Conservation (phyloP, 1,140 invertebrate species). For the Caenorhabditis brenneri region DNA sequence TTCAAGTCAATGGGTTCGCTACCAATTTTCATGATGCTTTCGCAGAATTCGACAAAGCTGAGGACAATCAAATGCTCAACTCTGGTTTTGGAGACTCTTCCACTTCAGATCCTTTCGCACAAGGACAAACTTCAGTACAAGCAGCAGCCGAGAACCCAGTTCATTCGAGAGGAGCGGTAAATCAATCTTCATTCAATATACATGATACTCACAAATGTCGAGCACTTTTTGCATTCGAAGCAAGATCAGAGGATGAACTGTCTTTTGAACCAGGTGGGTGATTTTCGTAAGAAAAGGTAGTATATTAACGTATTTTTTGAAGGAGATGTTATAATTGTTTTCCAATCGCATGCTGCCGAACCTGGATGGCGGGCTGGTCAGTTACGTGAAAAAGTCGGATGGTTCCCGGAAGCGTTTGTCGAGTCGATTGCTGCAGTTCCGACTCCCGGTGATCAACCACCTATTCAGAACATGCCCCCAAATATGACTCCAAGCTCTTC, state of each 20-base stretch:
- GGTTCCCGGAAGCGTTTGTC: conserved; percentile 96
- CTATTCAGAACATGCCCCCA: conserved; percentile 51
- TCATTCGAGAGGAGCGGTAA: background rate
- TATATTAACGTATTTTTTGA: background rate
- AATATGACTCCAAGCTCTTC: conserved; percentile 66
- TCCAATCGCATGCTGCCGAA: conserved; percentile 84
- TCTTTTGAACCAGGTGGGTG: conserved; percentile 80
- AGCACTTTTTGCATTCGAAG: conserved; percentile 90
- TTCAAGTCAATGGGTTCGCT: background rate
- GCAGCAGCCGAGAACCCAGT: background rate
- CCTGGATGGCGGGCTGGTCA: conserved; percentile 96
- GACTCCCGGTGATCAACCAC: conserved; percentile 50
- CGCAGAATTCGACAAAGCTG: conserved; percentile 22
- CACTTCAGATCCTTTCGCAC: background rate
- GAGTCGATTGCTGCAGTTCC: conserved; percentile 77
- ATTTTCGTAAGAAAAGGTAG: background rate
- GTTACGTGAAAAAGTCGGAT: conserved; percentile 76
- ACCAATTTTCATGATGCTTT: conserved; percentile 13
- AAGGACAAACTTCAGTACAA: background rate
- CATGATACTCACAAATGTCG: conserved; percentile 76
- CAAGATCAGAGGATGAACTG: conserved; percentile 89
- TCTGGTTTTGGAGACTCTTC: background rate
- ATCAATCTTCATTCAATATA: background rate
- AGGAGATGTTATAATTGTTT: conserved; percentile 89
- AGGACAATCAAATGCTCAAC: background rate